Conservation (phyloP, 2,113 vertebrate species). For the Serinus canaria region DNA sequence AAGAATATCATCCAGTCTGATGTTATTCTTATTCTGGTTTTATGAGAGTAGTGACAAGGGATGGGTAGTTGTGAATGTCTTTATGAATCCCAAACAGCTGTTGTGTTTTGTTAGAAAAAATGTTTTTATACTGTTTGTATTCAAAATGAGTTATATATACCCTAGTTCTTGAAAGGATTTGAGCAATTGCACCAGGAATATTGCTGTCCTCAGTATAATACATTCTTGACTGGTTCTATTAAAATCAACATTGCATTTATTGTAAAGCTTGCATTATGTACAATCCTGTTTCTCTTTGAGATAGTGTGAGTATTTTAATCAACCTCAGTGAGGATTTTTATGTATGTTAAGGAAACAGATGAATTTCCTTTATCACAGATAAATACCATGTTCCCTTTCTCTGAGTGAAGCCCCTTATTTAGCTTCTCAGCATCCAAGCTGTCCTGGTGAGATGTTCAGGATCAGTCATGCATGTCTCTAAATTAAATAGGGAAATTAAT, state of each 20-base stretch:
- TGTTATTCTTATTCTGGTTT: background rate
- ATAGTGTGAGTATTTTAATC: background rate
- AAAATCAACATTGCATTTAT: background rate
- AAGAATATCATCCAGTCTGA: background rate
- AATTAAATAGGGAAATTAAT: background rate
- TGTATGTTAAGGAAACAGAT: background rate
- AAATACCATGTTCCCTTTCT: background rate
- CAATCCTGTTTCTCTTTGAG: background rate
- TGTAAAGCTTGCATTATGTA: background rate
- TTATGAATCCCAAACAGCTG: background rate
- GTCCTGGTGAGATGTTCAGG: background rate
- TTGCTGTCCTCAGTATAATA: background rate
- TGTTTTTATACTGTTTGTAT: background rate
- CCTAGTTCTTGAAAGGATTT: background rate
- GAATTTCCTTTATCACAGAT: background rate
- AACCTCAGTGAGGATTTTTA: background rate
- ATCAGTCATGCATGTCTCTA: background rate
- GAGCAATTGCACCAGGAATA: background rate
- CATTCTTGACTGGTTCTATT: background rate
- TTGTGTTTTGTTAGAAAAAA: background rate
- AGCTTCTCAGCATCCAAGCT: background rate
- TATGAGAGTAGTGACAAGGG: background rate
- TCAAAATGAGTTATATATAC: background rate
- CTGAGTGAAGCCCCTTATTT: background rate
- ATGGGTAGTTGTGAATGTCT: background rate